Evolutionary conservation across 2,888 invertebrate genomes (phyloP).

Genomic region (Caenorhabditis sp.): DNA sequence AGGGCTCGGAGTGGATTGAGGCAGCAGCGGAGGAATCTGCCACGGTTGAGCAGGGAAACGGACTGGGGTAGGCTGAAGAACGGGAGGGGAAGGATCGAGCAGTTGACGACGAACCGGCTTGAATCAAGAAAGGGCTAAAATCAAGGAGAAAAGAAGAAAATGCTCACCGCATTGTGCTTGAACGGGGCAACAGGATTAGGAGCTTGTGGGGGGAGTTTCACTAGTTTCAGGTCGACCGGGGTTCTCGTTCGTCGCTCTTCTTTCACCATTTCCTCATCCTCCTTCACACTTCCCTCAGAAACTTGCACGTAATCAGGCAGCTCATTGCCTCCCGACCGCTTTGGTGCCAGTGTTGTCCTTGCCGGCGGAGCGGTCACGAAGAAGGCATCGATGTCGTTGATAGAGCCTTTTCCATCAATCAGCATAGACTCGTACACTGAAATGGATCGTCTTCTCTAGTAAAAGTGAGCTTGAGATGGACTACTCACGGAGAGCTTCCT

Average conservation of each 20-base stretch:
- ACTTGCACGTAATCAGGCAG: conserved; percentile 38
- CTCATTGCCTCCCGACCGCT: conserved; percentile 33
- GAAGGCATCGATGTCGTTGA: conserved; percentile 62
- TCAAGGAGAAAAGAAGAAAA: background rate
- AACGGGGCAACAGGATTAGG: conserved; percentile 57
- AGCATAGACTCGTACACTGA: conserved; percentile 59
- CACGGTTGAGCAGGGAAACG: conserved; percentile 74
- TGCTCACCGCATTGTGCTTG: conserved; percentile 56
- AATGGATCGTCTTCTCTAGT: conserved; percentile 1
- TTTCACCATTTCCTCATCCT: conserved; percentile 30
- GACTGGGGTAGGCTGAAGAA: conserved; percentile 39
- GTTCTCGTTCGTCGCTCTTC: conserved; percentile 16
- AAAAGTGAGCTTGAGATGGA: too few relatives aligned
- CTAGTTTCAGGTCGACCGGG: conserved; percentile 46
- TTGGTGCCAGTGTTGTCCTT: conserved; percentile 56
- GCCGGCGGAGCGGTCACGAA: conserved; percentile 68
- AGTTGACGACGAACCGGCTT: conserved; percentile 30
- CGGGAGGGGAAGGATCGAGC: conserved; percentile 2
- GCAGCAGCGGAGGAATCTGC: conserved; percentile 71
- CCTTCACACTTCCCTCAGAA: conserved; percentile 47
- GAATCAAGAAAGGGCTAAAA: background rate
- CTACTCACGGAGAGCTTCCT: conserved; percentile 42
- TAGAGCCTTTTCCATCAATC: conserved; percentile 53
- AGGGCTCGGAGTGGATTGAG: conserved; percentile 45
- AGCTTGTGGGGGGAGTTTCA: conserved; percentile 56